These are phyloP conservation scores for Noctua janthina DNA, from an alignment of 2,888 invertebrate species.

Conservation along the genomic window DNA sequence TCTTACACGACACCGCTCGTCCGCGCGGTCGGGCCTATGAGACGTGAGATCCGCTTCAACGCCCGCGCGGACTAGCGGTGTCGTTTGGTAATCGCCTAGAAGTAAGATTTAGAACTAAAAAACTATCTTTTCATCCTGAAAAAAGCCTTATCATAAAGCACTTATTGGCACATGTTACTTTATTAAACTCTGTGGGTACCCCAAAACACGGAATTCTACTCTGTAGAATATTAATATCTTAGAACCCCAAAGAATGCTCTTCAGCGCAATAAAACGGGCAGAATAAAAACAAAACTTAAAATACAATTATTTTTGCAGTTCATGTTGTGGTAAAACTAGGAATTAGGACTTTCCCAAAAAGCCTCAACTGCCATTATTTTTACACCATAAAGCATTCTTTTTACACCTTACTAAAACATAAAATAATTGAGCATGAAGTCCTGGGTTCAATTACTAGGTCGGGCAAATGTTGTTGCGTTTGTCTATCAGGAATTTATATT, in stretches of 20 bases:
- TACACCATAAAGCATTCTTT: not conserved
- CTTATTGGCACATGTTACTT: not conserved
- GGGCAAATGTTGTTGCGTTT: no score
- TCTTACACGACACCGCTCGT: no score
- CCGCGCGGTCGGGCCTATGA: no score
- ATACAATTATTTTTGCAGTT: conserved; percentile 51
- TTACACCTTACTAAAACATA: not conserved
- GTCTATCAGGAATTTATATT: no score
- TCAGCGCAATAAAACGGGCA: conserved; percentile 18
- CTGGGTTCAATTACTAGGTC: no score
- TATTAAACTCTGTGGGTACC: not conserved
- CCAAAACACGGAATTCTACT: not conserved
- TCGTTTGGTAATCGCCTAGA: no score
- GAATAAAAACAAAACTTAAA: conserved; percentile 50
- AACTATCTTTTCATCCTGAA: not conserved
- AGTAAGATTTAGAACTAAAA: no score
- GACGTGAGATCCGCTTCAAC: no score
- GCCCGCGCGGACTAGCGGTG: no score
- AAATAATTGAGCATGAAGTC: no score
- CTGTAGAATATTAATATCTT: conserved; percentile 31
- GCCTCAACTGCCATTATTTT: not conserved
- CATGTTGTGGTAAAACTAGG: conserved; percentile 4
- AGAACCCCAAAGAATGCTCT: conserved; percentile 5
- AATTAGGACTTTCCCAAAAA: not conserved
- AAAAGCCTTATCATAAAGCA: not conserved